Evolutionary conservation across 2,797 vertebrate species (phyloP).

Genomic region (Esox lucius): DNA sequence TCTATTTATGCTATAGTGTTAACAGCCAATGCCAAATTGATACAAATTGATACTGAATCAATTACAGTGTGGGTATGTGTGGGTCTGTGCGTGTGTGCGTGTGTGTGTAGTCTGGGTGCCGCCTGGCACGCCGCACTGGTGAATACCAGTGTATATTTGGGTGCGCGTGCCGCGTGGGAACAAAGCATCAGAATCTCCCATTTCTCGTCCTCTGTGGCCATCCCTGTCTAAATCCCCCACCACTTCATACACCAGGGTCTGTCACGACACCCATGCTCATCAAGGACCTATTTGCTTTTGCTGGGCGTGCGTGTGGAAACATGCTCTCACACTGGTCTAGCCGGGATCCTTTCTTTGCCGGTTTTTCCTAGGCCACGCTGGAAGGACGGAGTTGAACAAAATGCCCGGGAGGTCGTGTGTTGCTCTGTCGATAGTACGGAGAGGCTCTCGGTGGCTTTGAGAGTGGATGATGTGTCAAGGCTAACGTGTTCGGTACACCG

Average conservation of each 20-base stretch:
- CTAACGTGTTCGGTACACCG: background rate
- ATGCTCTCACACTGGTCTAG: background rate
- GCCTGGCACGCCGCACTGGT: background rate
- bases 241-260: constrained; percentile 39
- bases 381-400: background rate
- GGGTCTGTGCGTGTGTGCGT: constrained; percentile 17
- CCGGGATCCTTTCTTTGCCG: background rate
- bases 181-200: background rate
- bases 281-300: background rate
- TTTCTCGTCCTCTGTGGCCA: background rate
- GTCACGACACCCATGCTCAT: constrained; percentile 21
- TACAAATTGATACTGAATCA: constrained; percentile 72
- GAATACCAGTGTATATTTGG: background rate
- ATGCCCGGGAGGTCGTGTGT: background rate
- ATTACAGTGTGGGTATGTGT: constrained; percentile 58
- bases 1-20: constrained; percentile 34
- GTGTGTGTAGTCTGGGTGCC: constrained; percentile 11
- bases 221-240: constrained; percentile 29
- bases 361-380: background rate
- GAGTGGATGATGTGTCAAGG: background rate
- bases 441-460: background rate
- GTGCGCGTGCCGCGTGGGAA: background rate
- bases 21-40: constrained; percentile 70
- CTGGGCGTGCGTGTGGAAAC: background rate
- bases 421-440: background rate